Conservation (phyloP, 2,888 invertebrate genomes). For the Amphiduros pacificus region DNA sequence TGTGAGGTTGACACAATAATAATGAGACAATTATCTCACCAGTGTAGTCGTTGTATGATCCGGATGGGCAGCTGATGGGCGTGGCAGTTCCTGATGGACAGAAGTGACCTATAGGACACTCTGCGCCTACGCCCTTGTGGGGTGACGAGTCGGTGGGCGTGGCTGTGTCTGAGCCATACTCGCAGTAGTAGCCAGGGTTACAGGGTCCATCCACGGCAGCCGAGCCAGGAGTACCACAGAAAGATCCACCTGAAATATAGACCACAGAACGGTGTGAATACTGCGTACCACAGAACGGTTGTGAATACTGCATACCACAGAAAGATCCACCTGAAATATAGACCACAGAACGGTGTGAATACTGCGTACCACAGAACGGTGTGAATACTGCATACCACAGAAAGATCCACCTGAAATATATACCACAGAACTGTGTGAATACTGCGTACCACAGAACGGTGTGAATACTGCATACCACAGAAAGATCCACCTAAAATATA, state of each 20-base stretch:
- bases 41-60: constrained; percentile 40
- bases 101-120: constrained; percentile 46
- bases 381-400: no score
- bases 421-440: no score
- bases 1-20: no score
- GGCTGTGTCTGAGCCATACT: constrained; percentile 44
- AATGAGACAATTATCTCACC: constrained; percentile 31
- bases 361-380: no score
- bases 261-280: no score
- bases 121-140: constrained; percentile 42
- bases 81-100: constrained; percentile 45
- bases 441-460: no score
- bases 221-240: constrained; percentile 47
- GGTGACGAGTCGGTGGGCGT: constrained; percentile 33
- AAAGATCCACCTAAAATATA: no score
- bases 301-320: no score
- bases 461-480: no score
- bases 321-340: neutral
- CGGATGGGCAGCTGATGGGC: constrained; percentile 43
- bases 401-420: no score
- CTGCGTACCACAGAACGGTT: no score
- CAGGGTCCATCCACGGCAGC: constrained; percentile 44
- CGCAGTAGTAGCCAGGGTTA: constrained; percentile 51
- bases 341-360: no score
- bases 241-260: constrained; percentile 43